Base-by-base conservation (phyloP, 2,888 invertebrate species). In the Monoplex corrugatus region DNA sequence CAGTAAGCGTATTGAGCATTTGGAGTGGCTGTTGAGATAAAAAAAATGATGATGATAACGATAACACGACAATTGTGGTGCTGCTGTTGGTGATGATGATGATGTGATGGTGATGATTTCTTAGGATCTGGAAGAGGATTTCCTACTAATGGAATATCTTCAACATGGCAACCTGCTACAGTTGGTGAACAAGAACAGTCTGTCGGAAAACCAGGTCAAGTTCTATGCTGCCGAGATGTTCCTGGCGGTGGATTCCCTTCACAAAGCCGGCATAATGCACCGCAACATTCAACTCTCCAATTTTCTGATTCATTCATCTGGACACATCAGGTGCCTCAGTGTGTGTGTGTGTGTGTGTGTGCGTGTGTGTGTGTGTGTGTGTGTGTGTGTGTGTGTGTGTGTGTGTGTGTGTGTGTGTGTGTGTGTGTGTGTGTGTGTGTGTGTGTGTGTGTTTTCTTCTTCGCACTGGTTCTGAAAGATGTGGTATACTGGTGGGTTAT, bases 201-300 rank as follows among this genome's bases (percentile, higher is more conserved):
- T 87, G 80, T 35, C 87, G n/a, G 87, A 87, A n/a, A 40, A 19
- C 38, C 87, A 87, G 87, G 19, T 43, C 3, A 82, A 43, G 32
- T 82, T 87, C 63, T 87, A 87, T 43, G 82, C 82, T 13, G 87
- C 82, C 38, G 87, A 87, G 82, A 87, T 87, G 87, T 82, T 87
- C 43, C 19, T 87, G 87, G 87, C 87, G 3, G 40, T 63, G 32
- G 38, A 87, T 38, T 57, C 50, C 1, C 35, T 87, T 0, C 87
- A 87, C 63, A 6, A 80, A 32, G 44, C 23, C 13, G 87, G 87
- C 32, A 80, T 87, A 43, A 87, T 87, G 87, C 87, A 87, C 35
- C 80, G 87, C 28, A 78, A 87, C 63, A 57, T 87, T 43, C n/a
- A 40, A 23, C 82, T 68, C 13, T 87, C 87, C 82, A 87, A 87